These are phyloP conservation scores for Perizoma affinitatum DNA, from an alignment of 2,888 invertebrate species.

Conservation along the genomic window DNA sequence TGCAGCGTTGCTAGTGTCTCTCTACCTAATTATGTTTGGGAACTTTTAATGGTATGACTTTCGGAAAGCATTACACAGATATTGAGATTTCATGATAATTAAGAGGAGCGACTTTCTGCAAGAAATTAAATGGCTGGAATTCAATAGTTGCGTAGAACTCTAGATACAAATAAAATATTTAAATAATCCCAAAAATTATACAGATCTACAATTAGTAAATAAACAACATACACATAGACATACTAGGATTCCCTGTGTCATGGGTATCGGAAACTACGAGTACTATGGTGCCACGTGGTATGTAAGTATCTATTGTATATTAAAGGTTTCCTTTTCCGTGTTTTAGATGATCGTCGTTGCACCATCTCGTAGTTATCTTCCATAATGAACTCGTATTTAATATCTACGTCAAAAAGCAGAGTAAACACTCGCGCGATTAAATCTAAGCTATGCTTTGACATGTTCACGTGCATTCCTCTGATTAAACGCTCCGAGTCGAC, in stretches of 20 bases:
- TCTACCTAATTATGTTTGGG: constrained; percentile 11
- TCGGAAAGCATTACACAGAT: constrained; percentile 4
- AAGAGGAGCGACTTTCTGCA: background rate
- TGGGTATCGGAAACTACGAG: no score
- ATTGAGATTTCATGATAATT: background rate
- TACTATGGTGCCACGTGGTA: no score
- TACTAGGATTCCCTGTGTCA: no score
- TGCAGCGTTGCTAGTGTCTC: constrained; percentile 18
- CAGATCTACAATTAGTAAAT: no score
- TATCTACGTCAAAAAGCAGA: background rate
- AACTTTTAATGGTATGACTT: constrained; percentile 10
- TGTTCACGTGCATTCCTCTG: constrained; percentile 15
- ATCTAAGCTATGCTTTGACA: constrained; percentile 19
- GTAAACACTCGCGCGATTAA: constrained; percentile 1
- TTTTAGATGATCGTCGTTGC: background rate
- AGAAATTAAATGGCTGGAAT: no score
- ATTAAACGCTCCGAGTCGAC: constrained; percentile 13
- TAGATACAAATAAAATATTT: no score
- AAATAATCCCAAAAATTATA: no score
- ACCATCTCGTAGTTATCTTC: background rate
- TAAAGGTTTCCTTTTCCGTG: background rate
- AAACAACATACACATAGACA: no score
- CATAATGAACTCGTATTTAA: background rate
- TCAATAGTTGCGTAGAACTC: no score
- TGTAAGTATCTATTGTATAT: no score